Conservation (phyloP, 2,797 vertebrate genomes). For the Enteromius thamalakanensis region DNA sequence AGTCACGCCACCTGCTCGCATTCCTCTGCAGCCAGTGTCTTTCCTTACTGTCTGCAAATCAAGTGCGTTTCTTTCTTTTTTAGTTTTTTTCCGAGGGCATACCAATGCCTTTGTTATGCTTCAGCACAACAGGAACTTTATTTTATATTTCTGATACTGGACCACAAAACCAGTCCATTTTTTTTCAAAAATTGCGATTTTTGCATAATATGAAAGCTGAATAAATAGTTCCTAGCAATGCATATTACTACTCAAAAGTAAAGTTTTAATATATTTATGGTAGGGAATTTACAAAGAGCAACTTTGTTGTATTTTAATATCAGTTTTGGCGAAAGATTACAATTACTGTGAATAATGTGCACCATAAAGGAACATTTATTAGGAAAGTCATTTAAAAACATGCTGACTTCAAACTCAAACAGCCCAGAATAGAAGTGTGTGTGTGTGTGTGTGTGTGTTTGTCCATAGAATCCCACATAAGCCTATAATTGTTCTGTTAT, state of each 20-base stretch:
- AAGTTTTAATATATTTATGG: too few species aligned
- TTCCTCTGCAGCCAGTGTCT: conserved; percentile 41
- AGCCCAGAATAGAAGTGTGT: not conserved
- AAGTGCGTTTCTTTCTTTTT: not conserved
- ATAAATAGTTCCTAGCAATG: too few species aligned
- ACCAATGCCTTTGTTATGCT: not conserved
- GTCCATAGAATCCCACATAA: not conserved
- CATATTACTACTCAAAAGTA: too few species aligned
- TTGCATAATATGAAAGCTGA: too few species aligned
- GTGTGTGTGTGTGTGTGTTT: not conserved
- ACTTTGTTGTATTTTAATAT: not conserved
- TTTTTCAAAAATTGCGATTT: too few species aligned
- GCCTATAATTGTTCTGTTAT: conserved; percentile 10
- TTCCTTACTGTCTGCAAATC: conserved; percentile 11
- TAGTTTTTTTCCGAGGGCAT: not conserved
- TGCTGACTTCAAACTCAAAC: conserved; percentile 12
- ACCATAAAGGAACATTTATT: not conserved
- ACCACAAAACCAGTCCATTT: too few species aligned
- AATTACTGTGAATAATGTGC: not conserved
- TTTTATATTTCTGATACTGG: too few species aligned
- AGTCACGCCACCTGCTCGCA: conserved; percentile 55
- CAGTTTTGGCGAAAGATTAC: not conserved
- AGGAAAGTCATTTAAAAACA: not conserved
- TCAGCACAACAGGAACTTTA: not conserved
- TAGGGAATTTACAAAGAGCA: not conserved